Base-by-base conservation (phyloP, 1,140 invertebrate species). In the Drosophila orena region DNA sequence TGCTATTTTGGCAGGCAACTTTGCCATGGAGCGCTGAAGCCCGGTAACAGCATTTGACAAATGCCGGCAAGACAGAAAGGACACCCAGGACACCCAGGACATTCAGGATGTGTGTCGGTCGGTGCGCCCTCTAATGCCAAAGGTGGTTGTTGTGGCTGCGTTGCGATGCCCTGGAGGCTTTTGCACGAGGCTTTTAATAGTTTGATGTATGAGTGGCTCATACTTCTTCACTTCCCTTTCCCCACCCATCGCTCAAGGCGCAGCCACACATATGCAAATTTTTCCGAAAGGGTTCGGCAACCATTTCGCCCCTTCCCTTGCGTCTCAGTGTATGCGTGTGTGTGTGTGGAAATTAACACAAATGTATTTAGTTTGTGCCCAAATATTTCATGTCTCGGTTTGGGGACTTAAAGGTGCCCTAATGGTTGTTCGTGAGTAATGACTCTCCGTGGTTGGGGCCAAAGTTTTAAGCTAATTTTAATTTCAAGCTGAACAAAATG, bases 181-280 rank as follows among this genome's bases (percentile, higher is more conserved):
- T 80, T 64, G 55, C 66, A 79, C 59, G 62, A 65, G 84, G 84
- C 84, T 89, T 88, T 84, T 88, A 88, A 88, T 88, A 88, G 84
- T 89, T 88, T 88, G 84, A 88, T 88, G 84, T 88, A 88, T 84
- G 84, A 89, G 84, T 49, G 64, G 69, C 38, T 76, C 70, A 46
- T 61, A 7, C 43, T 56, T 10, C 22, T 22, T 47, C 58, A 24
- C 17, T 24, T 15, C 35, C 24, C 38, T n/a, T 52, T n/a, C 2
- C 12, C 1, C 4, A 2, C 37, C 30, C 30, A 30, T 30, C 30
- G 3, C 24, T 61, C 34, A 22, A 35, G 30, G 53, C 57, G 80
- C 73, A 84, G 68, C 81, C 81, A 30, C 81, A 84, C 84, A 89
- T 88, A 88, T 88, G 84, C 72, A 88, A 88, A 88, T 88, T 83